Evolutionary conservation across 2,888 invertebrate species (phyloP), one percentile per base, ranked within the genome.

Genomic region (Quadriops clusia): DNA sequence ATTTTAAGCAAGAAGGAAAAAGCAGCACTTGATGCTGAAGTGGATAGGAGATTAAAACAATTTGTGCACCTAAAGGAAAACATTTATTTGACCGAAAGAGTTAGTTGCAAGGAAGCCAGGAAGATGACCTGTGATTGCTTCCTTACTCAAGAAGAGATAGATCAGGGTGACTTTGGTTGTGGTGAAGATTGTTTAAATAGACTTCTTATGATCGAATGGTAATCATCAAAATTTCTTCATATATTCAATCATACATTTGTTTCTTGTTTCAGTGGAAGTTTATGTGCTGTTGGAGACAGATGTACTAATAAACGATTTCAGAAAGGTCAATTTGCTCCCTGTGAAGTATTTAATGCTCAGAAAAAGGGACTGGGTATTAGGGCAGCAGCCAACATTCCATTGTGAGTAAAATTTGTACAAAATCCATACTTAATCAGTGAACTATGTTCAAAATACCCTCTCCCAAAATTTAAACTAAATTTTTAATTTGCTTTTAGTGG

Each of bases 201-300:
- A 53, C 70, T 95, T 55, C 74, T 97, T n/a, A 87, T 94, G 83
- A 94, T 97, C 54, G 97, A 97, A 72, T 97, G 91, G 89, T 87
- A 66, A 63, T 60, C 15, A 20, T 12, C 3, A 6, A 11, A 31
- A 4, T 28, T n/a, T 9, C 2, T 6, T 18, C 8, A 18, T 18
- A 7, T 18, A 18, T 18, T 18, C 8, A 18, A 7, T 18, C 18
- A 7, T 18, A 18, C 18, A 7, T 18, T 7, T 7, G 18, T 18
- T 36, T 33, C 23, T 34, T 40, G 45, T 72, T 71, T 23, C 64
- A 89, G 95, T 68, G 91, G 94, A 8, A 72, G 79, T 4, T 70
- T 87, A 48, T 98, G 97, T 64, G 78, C 82, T 29, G 81, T 93
- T 20, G 84, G 80, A 4, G 83, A 86, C 30, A 72, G 82, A 34